Evolutionary conservation across 2,888 invertebrate genomes (phyloP), one percentile per base, ranked within the genome.

Genomic region (Eupithecia exiguata): DNA sequence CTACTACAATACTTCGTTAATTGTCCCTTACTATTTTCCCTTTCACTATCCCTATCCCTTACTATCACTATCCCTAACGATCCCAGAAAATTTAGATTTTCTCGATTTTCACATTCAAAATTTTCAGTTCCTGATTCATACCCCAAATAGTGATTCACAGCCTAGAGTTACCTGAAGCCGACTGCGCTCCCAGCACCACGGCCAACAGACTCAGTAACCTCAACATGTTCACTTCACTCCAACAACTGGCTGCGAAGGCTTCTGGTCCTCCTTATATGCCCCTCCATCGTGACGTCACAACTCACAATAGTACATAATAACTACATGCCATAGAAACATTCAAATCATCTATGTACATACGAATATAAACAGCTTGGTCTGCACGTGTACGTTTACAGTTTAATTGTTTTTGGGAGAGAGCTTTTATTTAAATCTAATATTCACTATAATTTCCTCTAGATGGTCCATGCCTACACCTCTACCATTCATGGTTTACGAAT

Each of bases 201-300:
- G 87, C 86, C n/a, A 90, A 71, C 68, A 91, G 86, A 77, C 85
- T 89, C 53, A 90, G 75, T 75, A 81, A 83, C 30, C 83, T 78
- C 75, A 91, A 81, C 86, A 89, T 72, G 38, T 71, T 70, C 74
- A 69, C 71, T 62, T 68, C 74, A 71, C 72, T 49, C 63, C 70
- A 43, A 36, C 49, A 35, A 78, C 69, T 75, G 76, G 40, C 73
- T 65, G 53, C 43, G 74, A 69, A 73, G 79, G 77, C 63, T 40
- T 7, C 67, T 61, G 35, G n/a, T 18, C 53, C 40, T 68, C 69
- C 73, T 79, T 79, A 74, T 79, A 79, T 69, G 75, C 72, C 62
- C 68, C 16, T 30, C 46, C 18, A 30, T 63, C 0, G 10, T 74
- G 71, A 77, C 79, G 79, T 76, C 76, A 76, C 61, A 30, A 18